Base-by-base conservation (phyloP, 2,797 vertebrate genomes). In the Ptychobarbus kaznakovi region DNA sequence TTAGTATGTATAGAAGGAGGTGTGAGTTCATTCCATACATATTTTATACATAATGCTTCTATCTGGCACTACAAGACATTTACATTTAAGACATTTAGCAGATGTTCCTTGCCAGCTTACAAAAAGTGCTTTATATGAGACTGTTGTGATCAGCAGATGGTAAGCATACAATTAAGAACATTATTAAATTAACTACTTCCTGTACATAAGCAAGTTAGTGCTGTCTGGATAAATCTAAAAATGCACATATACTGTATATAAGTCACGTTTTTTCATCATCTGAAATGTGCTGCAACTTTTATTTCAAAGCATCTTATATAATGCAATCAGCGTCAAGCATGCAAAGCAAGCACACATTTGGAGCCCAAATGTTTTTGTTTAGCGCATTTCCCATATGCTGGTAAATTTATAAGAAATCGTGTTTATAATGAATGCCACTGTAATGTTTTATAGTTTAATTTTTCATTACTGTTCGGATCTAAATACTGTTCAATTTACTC, bases 61-160 rank as follows among this genome's bases (percentile, higher is more conserved):
- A 5, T 76, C 13, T 77, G 75, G 22, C 0, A 9, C 53, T 77
- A 28, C 5, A 46, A 46, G 25, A 4, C 25, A 49, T 80, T 80
- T 80, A 49, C 25, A 49, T 66, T 80, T 66, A 28, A 46, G 77
- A 65, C 77, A 32, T 46, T 35, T 49, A 66, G 77, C 77, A 80
- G 77, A 65, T 80, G 77, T 11, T 66, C 42, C 28, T 61, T 40
- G n/a, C 16, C 18, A 77, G 38, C 53, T 77, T 58, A 22, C 46
- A 22, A 56, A 53, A 53, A 11, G 28, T 44, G 40, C 22, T 40
- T 22, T 15, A 46, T 49, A 16, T 76, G 12, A 76, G 32, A 76
- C 32, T 56, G 49, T 32, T 56, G 32, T 38, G 22, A 44, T 61
- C 38, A 78, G 42, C 77, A 80, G 58, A 65, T 80, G 77, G 58